Evolutionary conservation across 2,113 vertebrate genomes (phyloP), one percentile per base, ranked within the genome.

Genomic region (Myxocyprinus asiaticus): DNA sequence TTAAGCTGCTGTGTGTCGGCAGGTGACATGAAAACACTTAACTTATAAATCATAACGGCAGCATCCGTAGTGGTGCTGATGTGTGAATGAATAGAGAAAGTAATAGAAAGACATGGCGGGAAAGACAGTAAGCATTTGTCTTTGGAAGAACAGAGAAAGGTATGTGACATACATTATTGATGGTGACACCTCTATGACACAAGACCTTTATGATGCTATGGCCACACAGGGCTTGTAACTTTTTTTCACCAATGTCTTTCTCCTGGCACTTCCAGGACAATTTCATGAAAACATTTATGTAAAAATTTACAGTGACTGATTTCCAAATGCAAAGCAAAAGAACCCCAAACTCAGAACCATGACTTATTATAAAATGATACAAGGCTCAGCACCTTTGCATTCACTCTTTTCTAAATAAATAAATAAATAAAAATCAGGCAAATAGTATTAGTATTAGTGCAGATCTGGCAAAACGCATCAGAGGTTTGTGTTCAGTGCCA

Each of bases 151-250:
- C 78, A 61, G 48, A 53, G 63, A 62, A 67, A 81, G 82, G 1
- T 84, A 91, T 90, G 50, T 93, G 92, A 90, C 90, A 90, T 88
- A 91, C 92, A 93, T 94, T 91, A 90, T 87, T 88, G 92, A 93
- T 91, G 90, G 90, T 89, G 84, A 53, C 71, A 62, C 84, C 76
- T 84, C 74, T 59, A 68, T 62, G 75, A 88, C 86, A 85, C 91
- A 91, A 91, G 89, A 81, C 84, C 86, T 89, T 90, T 88, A 83
- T 93, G 92, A 89, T 90, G 88, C 88, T 87, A 33, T 79, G 77
- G 87, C 85, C 87, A 86, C 87, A 33, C 22, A 77, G 88, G 90
- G 88, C n/a, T n/a, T n/a, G n/a, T n/a, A n/a, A n/a, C n/a, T 33
- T 33, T 33, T 33, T 33, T 33, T 33, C 3, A 33, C 22, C 22